Base-by-base conservation (phyloP, 1,140 invertebrate genomes). In the Amyelois transitella region DNA sequence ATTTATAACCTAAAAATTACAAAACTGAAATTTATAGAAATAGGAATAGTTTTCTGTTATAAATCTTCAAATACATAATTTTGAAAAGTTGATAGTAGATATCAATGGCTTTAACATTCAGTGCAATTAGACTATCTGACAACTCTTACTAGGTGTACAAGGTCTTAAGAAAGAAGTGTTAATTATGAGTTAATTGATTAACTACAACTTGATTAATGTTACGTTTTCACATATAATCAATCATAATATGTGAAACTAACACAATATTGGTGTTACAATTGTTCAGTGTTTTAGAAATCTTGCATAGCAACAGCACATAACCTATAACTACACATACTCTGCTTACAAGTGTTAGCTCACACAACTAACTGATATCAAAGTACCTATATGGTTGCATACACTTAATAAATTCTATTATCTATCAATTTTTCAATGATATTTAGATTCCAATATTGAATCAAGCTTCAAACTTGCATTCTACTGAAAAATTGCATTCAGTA, bases 251-350 rank as follows among this genome's bases (percentile, higher is more conserved):
- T 14, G 12, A 38, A 38, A 2, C 12, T 14, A 38, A 4, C n/a
- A 1, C n/a, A 38, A n/a, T 8, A 14, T 38, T 14, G 32, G 0
- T 14, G n/a, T 14, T 14, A 14, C 12, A n/a, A 4, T 5, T 14
- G 18, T 19, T 18, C 24, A 3, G 53, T 49, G 54, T 55, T 55
- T 53, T 62, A 72, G 66, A 69, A 82, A 77, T 80, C 75, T 81
- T 64, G 78, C 81, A 80, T 85, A 82, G 81, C 80, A 85, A 85
- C 81, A 85, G 72, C 66, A 60, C 72, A 64, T 75, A 77, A 77
- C 78, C 75, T 77, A 85, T 77, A 83, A 77, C 56, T 38, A 14
- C 32, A 8, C 17, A 14, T 14, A 38, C 51, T 64, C 45, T 61
- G 58, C 57, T 72, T 66, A 75, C 70, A 76, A 68, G n/a, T n/a